A percentile compares a stretch with the other conserved stretches of the same genome.
Evolutionary conservation across 2,113 vertebrate genomes (phyloP).

Genomic region (Balaenoptera acutorostrata): DNA sequence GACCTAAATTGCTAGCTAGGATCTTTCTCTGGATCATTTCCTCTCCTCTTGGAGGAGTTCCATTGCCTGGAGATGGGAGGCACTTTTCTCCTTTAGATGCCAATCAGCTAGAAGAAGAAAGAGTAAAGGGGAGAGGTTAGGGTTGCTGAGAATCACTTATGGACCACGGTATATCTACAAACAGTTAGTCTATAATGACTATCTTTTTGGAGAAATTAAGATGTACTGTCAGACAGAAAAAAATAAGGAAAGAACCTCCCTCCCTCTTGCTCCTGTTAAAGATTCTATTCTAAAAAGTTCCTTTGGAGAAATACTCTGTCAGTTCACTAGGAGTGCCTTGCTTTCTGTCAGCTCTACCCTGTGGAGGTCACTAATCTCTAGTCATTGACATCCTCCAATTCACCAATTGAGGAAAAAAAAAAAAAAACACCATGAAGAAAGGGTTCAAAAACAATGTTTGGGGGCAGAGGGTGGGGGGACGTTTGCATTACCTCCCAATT

Average conservation of each 20-base stretch:
- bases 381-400: not conserved
- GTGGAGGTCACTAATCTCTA: conserved; percentile 55
- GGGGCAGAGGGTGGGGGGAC: not conserved
- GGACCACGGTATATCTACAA: not conserved
- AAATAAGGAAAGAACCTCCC: not conserved
- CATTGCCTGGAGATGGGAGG: not conserved
- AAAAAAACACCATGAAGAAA: not conserved
- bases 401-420: not conserved
- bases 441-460: not conserved
- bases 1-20: conserved; percentile 1
- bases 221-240: not conserved
- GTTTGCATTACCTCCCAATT: not conserved
- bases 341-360: conserved; percentile 25
- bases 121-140: not conserved
- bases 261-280: not conserved
- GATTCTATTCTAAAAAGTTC: not conserved
- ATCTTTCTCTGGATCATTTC: not conserved
- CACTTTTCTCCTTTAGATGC: not conserved
- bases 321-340: not conserved
- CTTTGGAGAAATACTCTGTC: not conserved
- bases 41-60: not conserved
- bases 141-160: not conserved
- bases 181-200: not conserved
- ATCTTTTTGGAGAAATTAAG: not conserved
- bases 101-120: not conserved